These are phyloP conservation scores for Lacerta agilis DNA, from an alignment of 2,797 vertebrate genomes.

Conservation along the genomic window DNA sequence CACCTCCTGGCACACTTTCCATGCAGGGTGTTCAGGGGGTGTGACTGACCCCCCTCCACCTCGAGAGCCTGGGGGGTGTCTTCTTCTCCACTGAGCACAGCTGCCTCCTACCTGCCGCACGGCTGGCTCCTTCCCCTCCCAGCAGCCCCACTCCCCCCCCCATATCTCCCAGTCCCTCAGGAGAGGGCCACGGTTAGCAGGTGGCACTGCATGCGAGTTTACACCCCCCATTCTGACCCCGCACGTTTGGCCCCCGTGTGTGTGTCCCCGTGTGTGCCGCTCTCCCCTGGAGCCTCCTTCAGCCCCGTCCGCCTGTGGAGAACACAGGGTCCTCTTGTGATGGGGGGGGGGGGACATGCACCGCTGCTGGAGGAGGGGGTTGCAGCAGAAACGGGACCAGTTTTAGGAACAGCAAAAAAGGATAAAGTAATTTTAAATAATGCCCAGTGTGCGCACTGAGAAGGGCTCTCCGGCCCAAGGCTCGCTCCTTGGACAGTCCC, in stretches of 20 bases:
- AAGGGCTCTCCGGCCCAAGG: background rate
- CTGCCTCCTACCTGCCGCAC: background rate
- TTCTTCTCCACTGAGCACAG: background rate
- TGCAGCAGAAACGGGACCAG: slow-evolving; percentile 45
- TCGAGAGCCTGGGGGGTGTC: fast-evolving
- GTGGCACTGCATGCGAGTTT: slow-evolving; percentile 74
- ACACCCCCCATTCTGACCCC: slow-evolving; percentile 60
- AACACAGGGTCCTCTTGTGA: slow-evolving; percentile 49
- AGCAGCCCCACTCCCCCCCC: background rate
- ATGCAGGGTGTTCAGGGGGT: background rate
- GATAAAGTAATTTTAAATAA: background rate
- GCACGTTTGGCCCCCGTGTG: slow-evolving; percentile 70
- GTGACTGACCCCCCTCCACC: background rate
- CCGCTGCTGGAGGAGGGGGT: slow-evolving; percentile 46
- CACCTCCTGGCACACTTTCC: background rate
- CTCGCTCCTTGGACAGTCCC: no score
- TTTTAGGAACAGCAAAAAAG: background rate
- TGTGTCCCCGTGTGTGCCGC: slow-evolving; percentile 13
- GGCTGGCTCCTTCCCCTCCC: background rate
- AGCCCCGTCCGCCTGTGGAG: slow-evolving; percentile 31
- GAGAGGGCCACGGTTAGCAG: slow-evolving; percentile 66
- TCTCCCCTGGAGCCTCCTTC: slow-evolving; percentile 65
- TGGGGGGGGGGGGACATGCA: slow-evolving; percentile 40
- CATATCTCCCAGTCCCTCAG: fast-evolving
- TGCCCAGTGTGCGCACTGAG: no score